Conservation (phyloP, 2,113 vertebrate genomes). For the Epinephelus lanceolatus region DNA sequence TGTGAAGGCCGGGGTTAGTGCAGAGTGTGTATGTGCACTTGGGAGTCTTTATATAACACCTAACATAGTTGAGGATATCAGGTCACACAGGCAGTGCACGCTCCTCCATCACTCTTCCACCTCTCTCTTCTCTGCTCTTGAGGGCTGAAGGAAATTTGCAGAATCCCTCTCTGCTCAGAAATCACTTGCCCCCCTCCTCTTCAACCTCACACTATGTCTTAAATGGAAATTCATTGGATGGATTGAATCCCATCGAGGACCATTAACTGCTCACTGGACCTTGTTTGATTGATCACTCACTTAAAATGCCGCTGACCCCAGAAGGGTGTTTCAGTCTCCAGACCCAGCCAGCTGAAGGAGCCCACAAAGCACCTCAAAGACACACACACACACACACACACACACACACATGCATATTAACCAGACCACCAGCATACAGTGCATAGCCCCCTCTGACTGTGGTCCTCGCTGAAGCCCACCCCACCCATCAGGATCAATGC, state of each 20-base stretch:
- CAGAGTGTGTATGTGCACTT: background rate
- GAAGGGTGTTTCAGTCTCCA: conserved; percentile 52
- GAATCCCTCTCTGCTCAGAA: conserved; percentile 26
- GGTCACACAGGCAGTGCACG: background rate
- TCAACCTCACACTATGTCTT: conserved; percentile 24
- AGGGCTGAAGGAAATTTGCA: background rate
- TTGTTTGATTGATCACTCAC: conserved; percentile 69
- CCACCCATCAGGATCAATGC: conserved; percentile 81
- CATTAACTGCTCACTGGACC: conserved; percentile 58
- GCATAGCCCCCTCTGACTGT: conserved; percentile 66
- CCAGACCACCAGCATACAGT: conserved; percentile 72
- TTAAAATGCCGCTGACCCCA: conserved; percentile 55
- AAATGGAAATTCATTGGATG: conserved; percentile 49
- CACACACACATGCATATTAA: conserved; percentile 43
- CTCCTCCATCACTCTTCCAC: background rate
- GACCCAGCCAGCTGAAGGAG: conserved; percentile 41
- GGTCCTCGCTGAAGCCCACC: conserved; percentile 66
- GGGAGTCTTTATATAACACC: conserved; percentile 16
- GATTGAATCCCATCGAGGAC: conserved; percentile 52
- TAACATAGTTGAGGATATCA: background rate
- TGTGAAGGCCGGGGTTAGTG: background rate
- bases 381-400: conserved; percentile 42
- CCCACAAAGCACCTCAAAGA: conserved; percentile 55
- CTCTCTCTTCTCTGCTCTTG: background rate
- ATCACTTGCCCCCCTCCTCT: conserved; percentile 25